These are phyloP conservation scores for Sitophilus oryzae DNA, from an alignment of 1,140 invertebrate species.

Conservation along the genomic window DNA sequence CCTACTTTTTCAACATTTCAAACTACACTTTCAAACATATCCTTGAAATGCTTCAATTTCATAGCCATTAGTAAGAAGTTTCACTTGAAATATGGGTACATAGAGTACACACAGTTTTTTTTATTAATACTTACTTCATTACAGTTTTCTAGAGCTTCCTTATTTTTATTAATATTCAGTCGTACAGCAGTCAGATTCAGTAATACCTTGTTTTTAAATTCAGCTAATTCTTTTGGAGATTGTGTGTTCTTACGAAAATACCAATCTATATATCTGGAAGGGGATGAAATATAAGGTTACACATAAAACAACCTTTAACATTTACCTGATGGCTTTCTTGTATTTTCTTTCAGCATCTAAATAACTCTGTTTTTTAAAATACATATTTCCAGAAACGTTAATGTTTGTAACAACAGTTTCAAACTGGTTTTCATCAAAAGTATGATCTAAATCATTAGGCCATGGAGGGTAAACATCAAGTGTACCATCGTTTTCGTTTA, in stretches of 20 bases:
- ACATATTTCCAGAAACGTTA: slow-evolving; percentile 66
- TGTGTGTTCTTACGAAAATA: slow-evolving; percentile 42
- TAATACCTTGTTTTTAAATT: slow-evolving; percentile 46
- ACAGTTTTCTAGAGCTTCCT: slow-evolving; percentile 55
- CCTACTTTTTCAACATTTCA: too few species aligned
- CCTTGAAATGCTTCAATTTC: too few species aligned
- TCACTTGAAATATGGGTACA: neutral
- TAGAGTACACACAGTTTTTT: neutral
- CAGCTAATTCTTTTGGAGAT: slow-evolving; percentile 22
- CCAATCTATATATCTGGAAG: slow-evolving; percentile 54
- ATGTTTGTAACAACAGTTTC: slow-evolving; percentile 51
- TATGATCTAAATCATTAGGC: slow-evolving; percentile 64
- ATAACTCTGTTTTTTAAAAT: slow-evolving; percentile 57
- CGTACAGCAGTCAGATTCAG: slow-evolving; percentile 66
- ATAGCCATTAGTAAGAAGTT: too few species aligned
- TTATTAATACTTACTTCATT: slow-evolving; percentile 51
- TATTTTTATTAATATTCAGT: slow-evolving; percentile 57
- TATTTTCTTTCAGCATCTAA: slow-evolving; percentile 62
- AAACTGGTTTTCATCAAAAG: slow-evolving; percentile 19
- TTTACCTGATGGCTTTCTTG: slow-evolving; percentile 56
- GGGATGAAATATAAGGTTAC: neutral
- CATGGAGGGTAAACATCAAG: slow-evolving; percentile 64
- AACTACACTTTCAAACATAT: too few species aligned
- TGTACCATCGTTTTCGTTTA: slow-evolving; percentile 63
- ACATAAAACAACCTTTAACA: neutral